Conservation (phyloP, 2,797 vertebrate genomes). For the Masticophis lateralis region DNA sequence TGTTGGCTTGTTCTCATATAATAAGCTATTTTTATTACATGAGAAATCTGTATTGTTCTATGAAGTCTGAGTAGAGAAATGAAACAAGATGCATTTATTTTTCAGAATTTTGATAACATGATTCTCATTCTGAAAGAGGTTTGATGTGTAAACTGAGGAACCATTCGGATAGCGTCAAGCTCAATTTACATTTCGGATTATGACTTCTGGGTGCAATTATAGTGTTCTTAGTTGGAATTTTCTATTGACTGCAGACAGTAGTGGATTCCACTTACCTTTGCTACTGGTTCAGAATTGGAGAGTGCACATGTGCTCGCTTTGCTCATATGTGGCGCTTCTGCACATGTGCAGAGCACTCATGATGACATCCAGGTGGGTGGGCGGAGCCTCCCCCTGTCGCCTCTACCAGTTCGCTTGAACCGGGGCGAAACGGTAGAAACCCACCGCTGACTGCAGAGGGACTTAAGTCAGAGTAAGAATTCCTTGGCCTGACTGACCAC, state of each 20-base stretch:
- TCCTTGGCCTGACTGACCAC: background rate
- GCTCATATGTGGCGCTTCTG: too few species aligned
- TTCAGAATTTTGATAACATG: conserved; percentile 16
- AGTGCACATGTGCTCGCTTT: too few species aligned
- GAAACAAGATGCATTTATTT: conserved; percentile 36
- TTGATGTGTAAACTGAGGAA: conserved; percentile 11
- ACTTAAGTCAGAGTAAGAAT: background rate
- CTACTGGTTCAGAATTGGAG: too few species aligned
- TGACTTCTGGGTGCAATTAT: background rate
- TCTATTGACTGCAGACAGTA: background rate
- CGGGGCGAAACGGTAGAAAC: too few species aligned
- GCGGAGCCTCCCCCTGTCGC: too few species aligned
- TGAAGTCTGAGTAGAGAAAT: background rate
- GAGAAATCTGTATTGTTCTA: background rate
- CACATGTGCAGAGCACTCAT: too few species aligned
- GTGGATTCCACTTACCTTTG: too few species aligned
- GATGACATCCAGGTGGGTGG: too few species aligned
- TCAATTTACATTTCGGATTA: background rate
- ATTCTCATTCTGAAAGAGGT: conserved; percentile 25
- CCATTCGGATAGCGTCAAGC: conserved; percentile 11
- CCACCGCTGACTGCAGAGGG: background rate
- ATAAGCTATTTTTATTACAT: background rate
- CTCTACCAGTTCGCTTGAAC: too few species aligned
- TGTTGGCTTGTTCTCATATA: accelerated
- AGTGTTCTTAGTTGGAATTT: background rate